A percentile compares a stretch with the other conserved stretches of the same genome.
These are phyloP conservation scores for Aplodontia rufa DNA, from an alignment of 2,113 vertebrate genomes.

Conservation along the genomic window DNA sequence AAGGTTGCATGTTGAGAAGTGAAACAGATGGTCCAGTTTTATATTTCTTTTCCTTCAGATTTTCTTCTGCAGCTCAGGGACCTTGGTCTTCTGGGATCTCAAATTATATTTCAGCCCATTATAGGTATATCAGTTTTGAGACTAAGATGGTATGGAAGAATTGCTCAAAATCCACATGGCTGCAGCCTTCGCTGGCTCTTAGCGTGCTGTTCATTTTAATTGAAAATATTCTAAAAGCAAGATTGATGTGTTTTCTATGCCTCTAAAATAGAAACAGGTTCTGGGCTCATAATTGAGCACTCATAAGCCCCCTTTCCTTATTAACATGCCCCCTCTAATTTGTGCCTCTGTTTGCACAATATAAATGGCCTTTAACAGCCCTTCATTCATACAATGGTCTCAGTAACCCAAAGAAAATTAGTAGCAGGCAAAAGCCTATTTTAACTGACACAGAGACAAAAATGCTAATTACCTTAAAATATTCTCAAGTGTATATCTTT, in stretches of 20 bases:
- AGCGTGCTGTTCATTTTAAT: constrained; percentile 71
- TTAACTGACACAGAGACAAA: constrained; percentile 81
- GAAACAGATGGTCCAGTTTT: constrained; percentile 71
- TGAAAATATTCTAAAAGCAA: constrained; percentile 81
- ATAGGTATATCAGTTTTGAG: constrained; percentile 32
- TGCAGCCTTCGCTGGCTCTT: constrained; percentile 14
- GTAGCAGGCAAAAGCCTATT: constrained; percentile 79
- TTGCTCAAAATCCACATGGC: constrained; percentile 35
- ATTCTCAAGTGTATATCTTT: constrained; percentile 79
- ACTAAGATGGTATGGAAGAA: background rate
- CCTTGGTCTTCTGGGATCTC: constrained; percentile 58
- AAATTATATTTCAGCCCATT: constrained; percentile 61
- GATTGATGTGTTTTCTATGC: constrained; percentile 82
- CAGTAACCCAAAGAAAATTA: constrained; percentile 81
- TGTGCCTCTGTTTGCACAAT: constrained; percentile 79
- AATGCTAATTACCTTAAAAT: constrained; percentile 82
- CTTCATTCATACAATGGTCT: constrained; percentile 78
- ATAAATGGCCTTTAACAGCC: constrained; percentile 76
- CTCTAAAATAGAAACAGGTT: constrained; percentile 79
- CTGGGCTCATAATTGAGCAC: constrained; percentile 77
- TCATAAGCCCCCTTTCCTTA: constrained; percentile 74
- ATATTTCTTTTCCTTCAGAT: constrained; percentile 62
- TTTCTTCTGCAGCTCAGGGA: constrained; percentile 56
- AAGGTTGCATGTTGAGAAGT: constrained; percentile 38
- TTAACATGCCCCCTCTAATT: constrained; percentile 76